phyloP scores from a whole-genome alignment of 2,797 vertebrate genomes.

The Columba guinea region DNA sequence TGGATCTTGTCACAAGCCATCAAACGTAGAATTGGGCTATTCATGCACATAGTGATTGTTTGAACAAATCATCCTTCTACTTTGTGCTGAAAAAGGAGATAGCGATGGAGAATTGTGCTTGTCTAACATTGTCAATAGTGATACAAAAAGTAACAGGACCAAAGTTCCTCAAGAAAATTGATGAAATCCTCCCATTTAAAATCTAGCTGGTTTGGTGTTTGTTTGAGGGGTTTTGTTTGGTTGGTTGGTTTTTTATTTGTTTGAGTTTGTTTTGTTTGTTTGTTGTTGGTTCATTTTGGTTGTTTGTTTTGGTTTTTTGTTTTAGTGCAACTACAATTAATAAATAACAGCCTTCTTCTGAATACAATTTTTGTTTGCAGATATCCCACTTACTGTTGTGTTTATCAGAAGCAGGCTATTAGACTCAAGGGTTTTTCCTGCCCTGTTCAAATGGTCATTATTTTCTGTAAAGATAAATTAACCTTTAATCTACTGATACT shows the following conservation, averaged over 20 bases:
- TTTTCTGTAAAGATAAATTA: neutral
- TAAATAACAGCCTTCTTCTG: neutral
- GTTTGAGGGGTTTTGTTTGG: accelerated
- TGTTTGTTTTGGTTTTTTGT: too few species aligned
- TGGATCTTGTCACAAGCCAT: neutral
- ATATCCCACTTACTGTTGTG: neutral
- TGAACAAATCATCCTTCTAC: neutral
- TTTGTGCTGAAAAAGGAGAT: neutral
- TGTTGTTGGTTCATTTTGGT: too few species aligned
- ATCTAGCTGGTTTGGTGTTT: neutral
- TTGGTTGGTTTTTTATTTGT: neutral
- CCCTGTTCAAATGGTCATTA: neutral
- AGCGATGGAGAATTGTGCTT: neutral
- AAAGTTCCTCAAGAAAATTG: neutral
- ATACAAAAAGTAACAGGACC: neutral
- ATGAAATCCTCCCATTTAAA: neutral
- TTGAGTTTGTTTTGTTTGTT: too few species aligned
- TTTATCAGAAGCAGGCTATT: neutral
- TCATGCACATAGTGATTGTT: neutral
- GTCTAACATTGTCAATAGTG: neutral
- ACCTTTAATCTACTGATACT: neutral
- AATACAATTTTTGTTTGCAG: neutral
- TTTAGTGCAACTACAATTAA: neutral
- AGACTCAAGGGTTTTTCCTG: neutral
- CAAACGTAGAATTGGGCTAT: neutral